phyloP scores from a whole-genome alignment of 2,888 invertebrate genomes.

The Netelia fuscicornis region DNA sequence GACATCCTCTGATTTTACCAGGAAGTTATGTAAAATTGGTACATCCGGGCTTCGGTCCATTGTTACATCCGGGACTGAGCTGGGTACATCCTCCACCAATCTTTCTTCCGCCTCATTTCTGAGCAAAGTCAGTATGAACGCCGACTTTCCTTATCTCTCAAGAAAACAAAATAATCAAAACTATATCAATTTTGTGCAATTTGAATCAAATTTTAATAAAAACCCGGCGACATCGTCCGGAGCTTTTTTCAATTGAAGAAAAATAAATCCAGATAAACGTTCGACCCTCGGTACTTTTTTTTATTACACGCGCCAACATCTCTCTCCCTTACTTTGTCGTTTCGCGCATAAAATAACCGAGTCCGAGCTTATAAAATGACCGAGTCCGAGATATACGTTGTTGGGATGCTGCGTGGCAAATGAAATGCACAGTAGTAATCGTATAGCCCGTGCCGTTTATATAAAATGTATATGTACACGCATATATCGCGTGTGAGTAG shows the following conservation, averaged over 20 bases:
- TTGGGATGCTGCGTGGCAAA: not conserved
- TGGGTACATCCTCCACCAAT: constrained; percentile 56
- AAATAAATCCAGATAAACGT: constrained; percentile 23
- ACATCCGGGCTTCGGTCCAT: constrained; percentile 59
- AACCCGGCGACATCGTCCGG: not conserved
- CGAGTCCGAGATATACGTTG: not conserved
- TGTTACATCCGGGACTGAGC: constrained; percentile 50
- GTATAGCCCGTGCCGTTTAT: not conserved
- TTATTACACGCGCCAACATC: not conserved
- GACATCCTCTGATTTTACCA: constrained; percentile 53
- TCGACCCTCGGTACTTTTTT: not conserved
- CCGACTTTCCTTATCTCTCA: not conserved
- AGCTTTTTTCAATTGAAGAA: constrained; percentile 9
- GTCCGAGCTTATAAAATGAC: not conserved
- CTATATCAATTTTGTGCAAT: not conserved
- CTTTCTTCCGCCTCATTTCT: constrained; percentile 63
- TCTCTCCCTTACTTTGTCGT: constrained; percentile 1
- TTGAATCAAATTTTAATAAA: constrained; percentile 20
- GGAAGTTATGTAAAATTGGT: constrained; percentile 64
- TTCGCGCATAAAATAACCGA: constrained; percentile 10
- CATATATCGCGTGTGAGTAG: not conserved
- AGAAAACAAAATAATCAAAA: too few relatives aligned
- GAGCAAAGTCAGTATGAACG: constrained; percentile 12
- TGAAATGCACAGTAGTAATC: constrained; percentile 10
- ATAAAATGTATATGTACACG: not conserved